Evolutionary conservation across 2,797 vertebrate genomes (phyloP).

Genomic region (Podarcis siculus): DNA sequence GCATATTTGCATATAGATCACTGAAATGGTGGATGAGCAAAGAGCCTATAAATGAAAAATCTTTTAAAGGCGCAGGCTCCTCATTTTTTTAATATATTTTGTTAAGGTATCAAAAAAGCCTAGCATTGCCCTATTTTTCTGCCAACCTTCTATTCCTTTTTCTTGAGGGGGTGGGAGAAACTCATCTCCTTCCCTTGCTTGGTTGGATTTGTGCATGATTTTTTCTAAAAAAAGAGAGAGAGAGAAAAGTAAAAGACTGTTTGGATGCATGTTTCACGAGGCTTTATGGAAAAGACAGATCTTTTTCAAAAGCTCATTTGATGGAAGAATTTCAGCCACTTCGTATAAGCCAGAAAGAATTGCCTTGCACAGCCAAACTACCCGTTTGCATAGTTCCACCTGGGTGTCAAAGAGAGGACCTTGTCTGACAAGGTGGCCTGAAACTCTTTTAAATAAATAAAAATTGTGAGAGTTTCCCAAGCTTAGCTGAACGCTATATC

Average conservation of each 20-base stretch:
- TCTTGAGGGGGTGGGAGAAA: neutral
- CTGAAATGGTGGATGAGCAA: constrained; percentile 86
- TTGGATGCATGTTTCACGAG: neutral
- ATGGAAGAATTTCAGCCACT: neutral
- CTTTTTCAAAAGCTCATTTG: neutral
- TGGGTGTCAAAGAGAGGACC: neutral
- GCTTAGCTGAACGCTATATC: neutral
- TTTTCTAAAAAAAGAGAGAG: neutral
- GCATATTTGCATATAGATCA: constrained; percentile 90
- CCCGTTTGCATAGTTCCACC: neutral
- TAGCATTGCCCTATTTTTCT: neutral
- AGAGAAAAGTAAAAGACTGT: neutral
- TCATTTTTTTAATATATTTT: constrained; percentile 40
- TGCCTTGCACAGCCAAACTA: neutral
- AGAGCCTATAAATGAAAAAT: constrained; percentile 87
- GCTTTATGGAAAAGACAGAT: neutral
- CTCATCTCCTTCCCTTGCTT: neutral
- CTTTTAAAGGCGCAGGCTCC: constrained; percentile 83
- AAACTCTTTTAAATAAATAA: neutral
- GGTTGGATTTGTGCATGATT: neutral
- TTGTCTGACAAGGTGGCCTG: neutral
- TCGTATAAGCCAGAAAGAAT: neutral
- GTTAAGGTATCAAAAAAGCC: neutral
- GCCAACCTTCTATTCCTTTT: neutral
- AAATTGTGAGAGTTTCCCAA: neutral